phyloP scores from a whole-genome alignment of 2,113 vertebrate genomes.

The Campylomormyrus tamandua region DNA sequence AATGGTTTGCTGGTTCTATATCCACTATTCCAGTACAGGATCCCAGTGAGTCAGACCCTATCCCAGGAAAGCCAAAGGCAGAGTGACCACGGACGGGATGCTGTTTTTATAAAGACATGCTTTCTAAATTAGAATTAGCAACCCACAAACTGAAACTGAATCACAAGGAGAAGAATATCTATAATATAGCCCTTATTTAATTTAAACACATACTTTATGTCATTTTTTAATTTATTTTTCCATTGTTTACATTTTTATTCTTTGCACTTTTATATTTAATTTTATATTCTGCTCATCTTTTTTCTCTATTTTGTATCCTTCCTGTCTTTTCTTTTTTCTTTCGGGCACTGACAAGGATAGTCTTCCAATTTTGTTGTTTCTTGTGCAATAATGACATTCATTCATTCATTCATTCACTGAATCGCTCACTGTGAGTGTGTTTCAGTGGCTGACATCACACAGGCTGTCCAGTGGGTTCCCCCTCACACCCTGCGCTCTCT shows the following conservation, averaged over 20 bases:
- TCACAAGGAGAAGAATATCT: neutral
- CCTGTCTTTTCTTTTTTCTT: neutral
- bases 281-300: neutral
- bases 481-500: neutral
- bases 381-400: neutral
- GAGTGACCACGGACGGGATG: neutral
- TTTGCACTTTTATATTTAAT: neutral
- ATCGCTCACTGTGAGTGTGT: neutral
- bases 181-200: neutral
- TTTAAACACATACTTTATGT: neutral
- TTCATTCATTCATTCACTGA: neutral
- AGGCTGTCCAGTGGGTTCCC: neutral
- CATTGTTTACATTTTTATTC: neutral
- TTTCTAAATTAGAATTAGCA: neutral
- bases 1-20: neutral
- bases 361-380: neutral
- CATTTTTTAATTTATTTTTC: neutral
- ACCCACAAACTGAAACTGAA: neutral
- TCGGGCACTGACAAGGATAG: neutral
- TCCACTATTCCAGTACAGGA: neutral
- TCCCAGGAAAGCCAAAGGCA: neutral
- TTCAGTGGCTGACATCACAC: neutral
- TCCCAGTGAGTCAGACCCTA: neutral
- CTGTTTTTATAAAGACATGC: neutral
- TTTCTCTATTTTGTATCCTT: neutral